These are phyloP conservation scores for Drosophila ambigua DNA, from an alignment of 1,140 invertebrate species.

Conservation along the genomic window DNA sequence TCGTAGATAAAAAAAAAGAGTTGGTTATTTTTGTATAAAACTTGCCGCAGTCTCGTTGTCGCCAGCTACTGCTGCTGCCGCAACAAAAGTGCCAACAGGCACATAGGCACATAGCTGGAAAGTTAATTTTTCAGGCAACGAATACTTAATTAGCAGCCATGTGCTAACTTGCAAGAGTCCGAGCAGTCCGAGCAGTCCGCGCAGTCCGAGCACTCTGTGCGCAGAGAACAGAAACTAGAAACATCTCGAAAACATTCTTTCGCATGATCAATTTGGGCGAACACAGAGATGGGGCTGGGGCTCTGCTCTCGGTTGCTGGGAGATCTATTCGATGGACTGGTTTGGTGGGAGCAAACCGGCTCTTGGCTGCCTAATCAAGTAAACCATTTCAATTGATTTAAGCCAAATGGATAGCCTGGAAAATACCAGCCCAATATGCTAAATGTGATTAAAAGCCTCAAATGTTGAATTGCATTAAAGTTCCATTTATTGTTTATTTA, in stretches of 20 bases:
- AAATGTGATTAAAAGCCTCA: not conserved
- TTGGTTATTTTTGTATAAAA: slow-evolving; percentile 23
- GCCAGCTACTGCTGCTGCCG: slow-evolving; percentile 13
- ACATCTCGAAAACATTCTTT: slow-evolving; percentile 67
- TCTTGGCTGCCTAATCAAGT: slow-evolving; percentile 25
- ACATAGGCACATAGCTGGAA: slow-evolving; percentile 31
- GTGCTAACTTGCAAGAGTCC: slow-evolving; percentile 71
- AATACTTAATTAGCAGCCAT: slow-evolving; percentile 78
- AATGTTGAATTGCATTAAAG: too few species aligned
- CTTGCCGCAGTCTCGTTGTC: slow-evolving; percentile 70
- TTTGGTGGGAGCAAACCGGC: slow-evolving; percentile 40
- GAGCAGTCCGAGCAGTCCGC: not conserved
- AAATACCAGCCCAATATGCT: slow-evolving; percentile 5
- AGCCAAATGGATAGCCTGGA: slow-evolving; percentile 25
- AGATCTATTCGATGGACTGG: slow-evolving; percentile 55
- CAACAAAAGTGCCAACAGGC: slow-evolving; percentile 3
- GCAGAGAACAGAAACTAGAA: slow-evolving; percentile 21
- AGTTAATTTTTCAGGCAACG: slow-evolving; percentile 83
- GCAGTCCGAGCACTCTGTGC: slow-evolving; percentile 27
- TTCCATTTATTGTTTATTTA: too few species aligned
- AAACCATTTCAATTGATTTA: slow-evolving; percentile 21
- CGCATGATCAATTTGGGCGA: slow-evolving; percentile 67
- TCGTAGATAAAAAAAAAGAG: slow-evolving; percentile 24
- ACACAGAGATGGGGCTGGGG: slow-evolving; percentile 1
- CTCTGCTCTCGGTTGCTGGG: slow-evolving; percentile 20